These are phyloP conservation scores for Heliothis subflexa DNA, from an alignment of 1,140 invertebrate genomes.

Conservation along the genomic window DNA sequence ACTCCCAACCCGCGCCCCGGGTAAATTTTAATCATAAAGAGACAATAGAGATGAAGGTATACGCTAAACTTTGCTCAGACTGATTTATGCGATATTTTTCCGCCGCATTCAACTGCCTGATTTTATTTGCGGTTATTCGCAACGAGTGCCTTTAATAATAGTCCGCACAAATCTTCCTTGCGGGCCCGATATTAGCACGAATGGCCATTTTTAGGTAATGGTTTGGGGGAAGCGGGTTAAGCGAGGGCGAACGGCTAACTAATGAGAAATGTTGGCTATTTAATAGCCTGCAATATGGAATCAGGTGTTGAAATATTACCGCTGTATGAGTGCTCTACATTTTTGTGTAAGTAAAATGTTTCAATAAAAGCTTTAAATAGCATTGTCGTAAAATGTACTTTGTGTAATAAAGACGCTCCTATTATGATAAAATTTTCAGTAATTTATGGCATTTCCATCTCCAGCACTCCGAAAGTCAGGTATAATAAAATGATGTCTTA, in stretches of 20 bases:
- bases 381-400: neutral
- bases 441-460: slow-evolving; percentile 26
- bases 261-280: slow-evolving; percentile 43
- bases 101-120: slow-evolving; percentile 42
- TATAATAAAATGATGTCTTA: slow-evolving; percentile 53
- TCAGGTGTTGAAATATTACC: slow-evolving; percentile 34
- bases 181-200: slow-evolving; percentile 41
- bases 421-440: slow-evolving; percentile 12
- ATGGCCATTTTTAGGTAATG: slow-evolving; percentile 48
- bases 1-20: slow-evolving; percentile 64
- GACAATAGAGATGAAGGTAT: slow-evolving; percentile 75
- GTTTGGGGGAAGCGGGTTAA: slow-evolving; percentile 44
- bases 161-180: slow-evolving; percentile 47
- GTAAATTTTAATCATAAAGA: slow-evolving; percentile 81
- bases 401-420: neutral
- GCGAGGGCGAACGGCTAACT: slow-evolving; percentile 43
- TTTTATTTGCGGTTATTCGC: slow-evolving; percentile 54
- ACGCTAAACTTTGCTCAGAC: slow-evolving; percentile 60
- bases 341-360: neutral
- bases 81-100: slow-evolving; percentile 59
- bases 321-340: neutral
- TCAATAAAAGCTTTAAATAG: neutral
- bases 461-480: slow-evolving; percentile 39
- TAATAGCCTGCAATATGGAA: slow-evolving; percentile 42
- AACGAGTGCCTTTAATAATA: slow-evolving; percentile 50